Evolutionary conservation across 2,797 vertebrate genomes (phyloP).

Genomic region (Ibycter americanus): DNA sequence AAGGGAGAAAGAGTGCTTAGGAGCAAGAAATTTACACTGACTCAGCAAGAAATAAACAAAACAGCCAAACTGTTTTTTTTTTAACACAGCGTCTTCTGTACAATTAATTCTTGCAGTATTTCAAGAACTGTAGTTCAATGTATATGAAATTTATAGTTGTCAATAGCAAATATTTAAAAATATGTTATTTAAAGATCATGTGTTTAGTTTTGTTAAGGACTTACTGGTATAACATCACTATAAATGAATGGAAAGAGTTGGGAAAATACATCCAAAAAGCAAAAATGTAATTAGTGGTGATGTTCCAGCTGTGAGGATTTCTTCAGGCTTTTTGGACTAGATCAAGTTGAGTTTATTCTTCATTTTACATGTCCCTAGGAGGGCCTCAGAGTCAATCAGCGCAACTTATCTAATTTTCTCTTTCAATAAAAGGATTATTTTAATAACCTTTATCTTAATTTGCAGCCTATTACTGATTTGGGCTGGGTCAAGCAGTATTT

Average conservation of each 20-base stretch:
- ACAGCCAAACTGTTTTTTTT: not conserved
- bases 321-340: slow-evolving; percentile 72
- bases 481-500: slow-evolving; percentile 26
- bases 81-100: not conserved
- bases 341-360: slow-evolving; percentile 74
- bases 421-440: slow-evolving; percentile 74
- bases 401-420: slow-evolving; percentile 77
- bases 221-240: slow-evolving; percentile 48
- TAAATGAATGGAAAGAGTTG: slow-evolving; percentile 66
- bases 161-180: slow-evolving; percentile 60
- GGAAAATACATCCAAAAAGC: slow-evolving; percentile 67
- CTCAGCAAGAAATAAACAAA: not conserved
- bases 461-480: slow-evolving; percentile 61
- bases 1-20: not conserved
- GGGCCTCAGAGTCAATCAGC: slow-evolving; percentile 72
- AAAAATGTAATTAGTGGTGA: slow-evolving; percentile 77
- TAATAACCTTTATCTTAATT: slow-evolving; percentile 73
- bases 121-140: slow-evolving; percentile 48
- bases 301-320: slow-evolving; percentile 70
- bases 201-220: slow-evolving; percentile 67
- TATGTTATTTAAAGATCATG: slow-evolving; percentile 52
- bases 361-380: slow-evolving; percentile 70
- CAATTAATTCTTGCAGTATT: slow-evolving; percentile 18
- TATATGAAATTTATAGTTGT: slow-evolving; percentile 63
- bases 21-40: not conserved